Evolutionary conservation across 30 jellyfish, hydroid and myxozoan genomes (phyloP), one percentile per base, ranked within the genome.

Genomic region (Nemopilema nomurai): DNA sequence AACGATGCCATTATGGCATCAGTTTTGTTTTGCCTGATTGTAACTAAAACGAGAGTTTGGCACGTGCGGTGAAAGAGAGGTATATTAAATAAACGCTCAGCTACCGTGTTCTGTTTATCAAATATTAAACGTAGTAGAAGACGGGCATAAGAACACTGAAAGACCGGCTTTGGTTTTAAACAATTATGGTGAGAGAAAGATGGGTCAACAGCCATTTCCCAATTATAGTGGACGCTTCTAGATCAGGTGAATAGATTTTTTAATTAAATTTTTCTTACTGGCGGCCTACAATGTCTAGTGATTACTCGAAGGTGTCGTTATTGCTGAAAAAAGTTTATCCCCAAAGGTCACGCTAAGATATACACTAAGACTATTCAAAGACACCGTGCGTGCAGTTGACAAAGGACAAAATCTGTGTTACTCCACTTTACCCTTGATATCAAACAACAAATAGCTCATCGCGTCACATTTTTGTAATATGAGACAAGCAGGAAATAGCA

Each of bases 1-100:
- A 67, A 67, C 33, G 52, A 67, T 28, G 76, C 33, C 51, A 67
- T 67, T 67, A 67, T 19, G 33, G 23, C 49, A 23, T n/a, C 57
- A 41, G 6, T 13, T 13, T 41, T 41, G 6, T 41, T 13, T 41
- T 3, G 9, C 57, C 57, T 13, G 9, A 41, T 13, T 41, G 13
- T 41, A 41, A 41, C 57, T 3, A 13, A 3, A 41, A 6, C 13
- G 6, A 13, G 57, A 6, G 9, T 6, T 41, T 67, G 76, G 76
- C 76, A 67, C 76, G 76, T 67, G 76, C 52, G 76, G 23, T 32
- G 23, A 23, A 67, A 32, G 76, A 67, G 76, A n/a, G 23, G 33
- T 17, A 6, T 67, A 67, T 67, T 67, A 8, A 23, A 67, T 41
- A 6, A 41, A 41, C 13, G 57, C 13, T 41, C 13, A 13, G 13